Percentiles rank a stretch among this genome's conserved stretches.
phyloP scores from a whole-genome alignment of 2,888 invertebrate species.

The Drosophila leonis region DNA sequence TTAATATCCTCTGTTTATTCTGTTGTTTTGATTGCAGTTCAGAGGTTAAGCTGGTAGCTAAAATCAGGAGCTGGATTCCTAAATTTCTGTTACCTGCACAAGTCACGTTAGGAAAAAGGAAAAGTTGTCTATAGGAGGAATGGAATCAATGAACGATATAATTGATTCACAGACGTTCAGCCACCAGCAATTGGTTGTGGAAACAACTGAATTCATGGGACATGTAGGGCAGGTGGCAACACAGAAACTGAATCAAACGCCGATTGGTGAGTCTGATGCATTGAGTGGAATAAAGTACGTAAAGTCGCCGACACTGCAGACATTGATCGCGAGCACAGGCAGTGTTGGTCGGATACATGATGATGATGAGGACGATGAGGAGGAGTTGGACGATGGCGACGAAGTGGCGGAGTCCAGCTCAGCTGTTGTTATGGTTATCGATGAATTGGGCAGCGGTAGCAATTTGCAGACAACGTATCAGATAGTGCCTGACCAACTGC shows the following conservation, averaged over 20 bases:
- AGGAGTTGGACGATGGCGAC: not conserved
- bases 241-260: slow-evolving; percentile 12
- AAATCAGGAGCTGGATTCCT: not conserved
- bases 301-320: slow-evolving; percentile 54
- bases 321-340: slow-evolving; percentile 36
- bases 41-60: slow-evolving; percentile 13
- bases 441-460: slow-evolving; percentile 67
- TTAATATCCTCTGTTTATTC: not conserved
- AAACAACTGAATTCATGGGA: slow-evolving; percentile 81
- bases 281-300: slow-evolving; percentile 24
- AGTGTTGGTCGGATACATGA: slow-evolving; percentile 21
- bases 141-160: slow-evolving; percentile 88
- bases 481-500: slow-evolving; percentile 60
- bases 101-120: not conserved
- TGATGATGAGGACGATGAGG: slow-evolving; percentile 30
- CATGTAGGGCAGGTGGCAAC: slow-evolving; percentile 13
- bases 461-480: slow-evolving; percentile 69
- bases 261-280: slow-evolving; percentile 29
- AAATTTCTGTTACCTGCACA: too few species aligned
- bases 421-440: slow-evolving; percentile 83
- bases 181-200: slow-evolving; percentile 84
- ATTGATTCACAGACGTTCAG: slow-evolving; percentile 87
- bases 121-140: slow-evolving; percentile 66
- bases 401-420: slow-evolving; percentile 61
- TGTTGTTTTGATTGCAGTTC: slow-evolving; percentile 8